Base-by-base conservation (phyloP, 2,888 invertebrate species). In the Acleris emargana region DNA sequence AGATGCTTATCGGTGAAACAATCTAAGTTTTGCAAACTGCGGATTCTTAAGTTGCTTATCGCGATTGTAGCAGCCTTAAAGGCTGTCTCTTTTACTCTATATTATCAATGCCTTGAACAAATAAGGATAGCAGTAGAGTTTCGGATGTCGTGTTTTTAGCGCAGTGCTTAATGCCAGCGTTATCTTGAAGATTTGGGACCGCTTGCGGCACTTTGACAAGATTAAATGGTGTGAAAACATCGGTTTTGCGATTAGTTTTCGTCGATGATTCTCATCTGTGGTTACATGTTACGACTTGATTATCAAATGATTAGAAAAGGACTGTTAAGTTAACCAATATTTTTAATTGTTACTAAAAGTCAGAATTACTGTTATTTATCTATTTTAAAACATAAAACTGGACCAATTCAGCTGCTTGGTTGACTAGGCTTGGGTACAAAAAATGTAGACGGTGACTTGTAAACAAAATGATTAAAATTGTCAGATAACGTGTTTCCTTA, bases 1-100 rank as follows among this genome's bases (percentile, higher is more conserved):
- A 66, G 66, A 91, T 91, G 87, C 77, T 90, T 86, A 83, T 91
- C 91, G 81, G 70, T 88, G 86, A 90, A 89, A 91, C 91, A 91
- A 89, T 85, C 79, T 81, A 78, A 82, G 84, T 82, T 84, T 87
- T 79, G 86, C 82, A 85, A 87, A 84, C 83, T 83, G 81, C 71
- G 78, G 78, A 71, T 69, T 72, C 74, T 76, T 71, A 68, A 74
- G 71, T 71, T 71, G 68, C 66, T 66, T 66, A 66, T 66, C 64
- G 51, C 17, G 55, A 66, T 60, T 50, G 49, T 43, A 11, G 11
- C 25, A 45, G 17, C 45, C 45, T 45, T 38, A 38, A 38, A 38
- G 13, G 3, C 13, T 45, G 45, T 45, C 45, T 45, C 45, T 45
- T 45, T 45, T 45, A 45, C 45, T 17, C 45, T n/a, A 45, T 45